Percentiles rank a stretch among this genome's conserved stretches.
phyloP scores from a whole-genome alignment of 2,888 invertebrate species.

The Pecten maximus region DNA sequence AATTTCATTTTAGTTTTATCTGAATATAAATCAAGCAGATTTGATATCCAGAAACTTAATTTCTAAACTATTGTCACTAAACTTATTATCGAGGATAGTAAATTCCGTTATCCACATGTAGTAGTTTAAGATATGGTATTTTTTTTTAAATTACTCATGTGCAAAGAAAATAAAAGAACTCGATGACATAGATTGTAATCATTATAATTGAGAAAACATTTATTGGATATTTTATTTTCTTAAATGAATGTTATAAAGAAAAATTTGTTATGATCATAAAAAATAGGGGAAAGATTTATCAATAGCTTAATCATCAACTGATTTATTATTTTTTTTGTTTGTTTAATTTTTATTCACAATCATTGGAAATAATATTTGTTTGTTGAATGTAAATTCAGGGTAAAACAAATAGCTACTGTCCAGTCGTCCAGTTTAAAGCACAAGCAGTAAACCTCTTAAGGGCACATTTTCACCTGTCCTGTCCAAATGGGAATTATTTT shows the following conservation, averaged over 20 bases:
- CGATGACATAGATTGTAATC: no score
- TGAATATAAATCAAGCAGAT: background rate
- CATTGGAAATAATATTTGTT: background rate
- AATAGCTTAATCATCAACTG: background rate
- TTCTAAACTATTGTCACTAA: background rate
- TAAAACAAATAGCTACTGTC: no score
- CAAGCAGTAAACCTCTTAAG: background rate
- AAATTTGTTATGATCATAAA: no score
- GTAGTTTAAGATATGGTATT: background rate
- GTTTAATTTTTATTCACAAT: background rate
- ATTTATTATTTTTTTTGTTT: background rate
- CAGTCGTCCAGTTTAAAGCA: background rate
- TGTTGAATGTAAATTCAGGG: no score
- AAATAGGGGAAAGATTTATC: no score
- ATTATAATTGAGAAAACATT: no score
- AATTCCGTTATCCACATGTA: background rate
- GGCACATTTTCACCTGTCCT: slow-evolving; percentile 11
- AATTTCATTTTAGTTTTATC: background rate
- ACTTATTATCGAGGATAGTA: background rate
- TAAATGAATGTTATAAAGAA: no score
- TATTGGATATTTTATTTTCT: no score
- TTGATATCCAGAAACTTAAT: background rate
- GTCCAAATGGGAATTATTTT: background rate
- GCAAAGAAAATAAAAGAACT: background rate
- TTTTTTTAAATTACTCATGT: background rate